These are phyloP conservation scores for Diploscapter pachys DNA, from an alignment of 1,140 invertebrate species.

Conservation along the genomic window DNA sequence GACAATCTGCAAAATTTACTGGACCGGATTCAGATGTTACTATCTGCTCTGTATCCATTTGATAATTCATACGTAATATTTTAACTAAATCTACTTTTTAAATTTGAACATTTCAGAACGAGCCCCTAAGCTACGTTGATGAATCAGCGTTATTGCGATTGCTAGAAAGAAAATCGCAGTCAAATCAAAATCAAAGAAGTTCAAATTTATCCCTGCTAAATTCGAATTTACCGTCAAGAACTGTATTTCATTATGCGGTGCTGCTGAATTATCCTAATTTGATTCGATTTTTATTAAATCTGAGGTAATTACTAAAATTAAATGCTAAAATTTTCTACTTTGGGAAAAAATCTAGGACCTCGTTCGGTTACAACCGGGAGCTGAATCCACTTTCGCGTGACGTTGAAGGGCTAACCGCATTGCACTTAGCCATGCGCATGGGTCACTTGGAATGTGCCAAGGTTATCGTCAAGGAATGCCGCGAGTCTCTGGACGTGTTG, in stretches of 20 bases:
- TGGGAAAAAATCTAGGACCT: slow-evolving; percentile 10
- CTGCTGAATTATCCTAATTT: slow-evolving; percentile 7
- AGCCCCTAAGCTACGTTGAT: background rate
- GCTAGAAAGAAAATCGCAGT: background rate
- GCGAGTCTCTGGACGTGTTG: slow-evolving; percentile 40
- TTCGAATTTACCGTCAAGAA: slow-evolving; percentile 20
- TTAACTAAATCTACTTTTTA: background rate
- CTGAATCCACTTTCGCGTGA: slow-evolving; percentile 21
- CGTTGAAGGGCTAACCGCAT: slow-evolving; percentile 18
- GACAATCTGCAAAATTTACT: background rate
- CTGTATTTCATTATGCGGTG: slow-evolving; percentile 25
- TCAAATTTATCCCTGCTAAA: background rate
- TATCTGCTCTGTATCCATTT: background rate
- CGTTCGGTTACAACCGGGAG: slow-evolving; percentile 20
- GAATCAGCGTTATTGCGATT: slow-evolving; percentile 1
- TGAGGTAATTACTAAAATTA: slow-evolving; percentile 11
- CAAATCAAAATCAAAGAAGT: slow-evolving; percentile 6
- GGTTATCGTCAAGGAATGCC: slow-evolving; percentile 17
- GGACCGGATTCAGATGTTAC: background rate
- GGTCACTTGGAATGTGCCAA: slow-evolving; percentile 6
- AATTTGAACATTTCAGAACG: background rate
- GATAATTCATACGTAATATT: slow-evolving; percentile 2
- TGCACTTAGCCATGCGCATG: slow-evolving; percentile 23
- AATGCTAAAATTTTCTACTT: background rate
- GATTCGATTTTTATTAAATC: background rate